Evolutionary conservation across 2,888 invertebrate species (phyloP).

Genomic region (Stenodema calcarata): DNA sequence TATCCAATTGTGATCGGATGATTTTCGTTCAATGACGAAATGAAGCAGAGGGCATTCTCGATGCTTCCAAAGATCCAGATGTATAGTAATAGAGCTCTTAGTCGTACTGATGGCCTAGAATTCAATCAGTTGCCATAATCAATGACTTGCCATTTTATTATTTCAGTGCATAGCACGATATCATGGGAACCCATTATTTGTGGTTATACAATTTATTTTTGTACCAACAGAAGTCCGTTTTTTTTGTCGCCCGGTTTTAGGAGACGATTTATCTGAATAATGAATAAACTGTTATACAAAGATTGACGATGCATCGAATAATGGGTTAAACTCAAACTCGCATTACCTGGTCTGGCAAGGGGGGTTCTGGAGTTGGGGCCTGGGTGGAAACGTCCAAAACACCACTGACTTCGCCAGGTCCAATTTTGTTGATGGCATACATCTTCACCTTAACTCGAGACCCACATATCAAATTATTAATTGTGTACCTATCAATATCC

Average conservation of each 20-base stretch:
- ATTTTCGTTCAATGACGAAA: conserved; percentile 40
- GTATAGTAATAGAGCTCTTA: conserved; percentile 8
- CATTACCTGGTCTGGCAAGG: conserved; percentile 39
- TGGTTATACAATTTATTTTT: no score
- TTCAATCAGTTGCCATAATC: background rate
- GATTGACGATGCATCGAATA: no score
- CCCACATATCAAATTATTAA: conserved; percentile 43
- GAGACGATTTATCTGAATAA: background rate
- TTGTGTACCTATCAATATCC: conserved; percentile 13
- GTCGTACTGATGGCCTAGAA: conserved; percentile 29
- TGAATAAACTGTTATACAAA: background rate
- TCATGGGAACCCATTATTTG: no score
- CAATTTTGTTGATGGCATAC: conserved; percentile 41
- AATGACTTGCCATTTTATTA: background rate
- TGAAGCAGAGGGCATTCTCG: conserved; percentile 23
- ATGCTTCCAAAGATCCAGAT: conserved; percentile 31
- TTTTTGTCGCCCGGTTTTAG: no score
- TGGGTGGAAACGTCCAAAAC: conserved; percentile 27
- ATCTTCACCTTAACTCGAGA: conserved; percentile 41
- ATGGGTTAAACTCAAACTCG: no score
- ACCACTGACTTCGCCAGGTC: conserved; percentile 34
- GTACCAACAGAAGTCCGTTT: no score
- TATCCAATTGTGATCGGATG: conserved; percentile 28
- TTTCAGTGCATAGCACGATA: no score
- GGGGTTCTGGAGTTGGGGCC: conserved; percentile 37